Percentiles rank a stretch among this genome's conserved stretches.
phyloP scores from a whole-genome alignment of 2,113 vertebrate genomes.

The Sula dactylatra region DNA sequence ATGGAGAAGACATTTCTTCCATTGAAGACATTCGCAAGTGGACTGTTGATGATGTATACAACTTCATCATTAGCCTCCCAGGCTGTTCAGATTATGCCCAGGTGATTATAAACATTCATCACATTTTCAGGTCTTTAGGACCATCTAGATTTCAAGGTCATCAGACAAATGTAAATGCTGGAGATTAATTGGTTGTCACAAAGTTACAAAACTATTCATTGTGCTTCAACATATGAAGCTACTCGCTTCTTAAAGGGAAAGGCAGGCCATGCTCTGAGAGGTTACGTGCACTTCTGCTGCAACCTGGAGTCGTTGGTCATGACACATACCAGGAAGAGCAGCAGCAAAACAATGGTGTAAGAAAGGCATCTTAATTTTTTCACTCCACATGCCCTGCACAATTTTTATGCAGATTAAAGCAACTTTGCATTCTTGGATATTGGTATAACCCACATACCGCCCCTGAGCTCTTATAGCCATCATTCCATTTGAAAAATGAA shows the following conservation, averaged over 20 bases:
- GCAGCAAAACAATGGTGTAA: neutral
- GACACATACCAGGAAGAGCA: neutral
- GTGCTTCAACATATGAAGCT: neutral
- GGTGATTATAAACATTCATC: slow-evolving; percentile 67
- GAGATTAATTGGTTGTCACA: neutral
- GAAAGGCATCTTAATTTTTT: neutral
- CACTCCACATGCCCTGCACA: neutral
- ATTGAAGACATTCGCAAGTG: slow-evolving; percentile 89
- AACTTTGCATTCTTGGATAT: neutral
- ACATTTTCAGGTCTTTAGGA: neutral
- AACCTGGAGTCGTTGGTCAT: neutral
- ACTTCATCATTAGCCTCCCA: slow-evolving; percentile 86
- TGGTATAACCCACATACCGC: neutral
- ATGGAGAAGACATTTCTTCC: slow-evolving; percentile 78
- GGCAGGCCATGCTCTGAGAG: neutral
- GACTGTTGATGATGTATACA: slow-evolving; percentile 88
- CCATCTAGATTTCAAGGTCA: neutral
- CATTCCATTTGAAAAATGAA: neutral
- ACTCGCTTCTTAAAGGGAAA: neutral
- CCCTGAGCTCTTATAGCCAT: neutral
- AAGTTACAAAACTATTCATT: neutral
- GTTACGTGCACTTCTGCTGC: neutral
- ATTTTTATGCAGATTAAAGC: neutral
- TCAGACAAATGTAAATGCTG: neutral
- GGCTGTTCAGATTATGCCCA: slow-evolving; percentile 91